These are phyloP conservation scores for western clawed frog (Xenopus tropicalis) DNA, from an alignment of 2,113 vertebrate species.

Conservation along the genomic window DNA sequence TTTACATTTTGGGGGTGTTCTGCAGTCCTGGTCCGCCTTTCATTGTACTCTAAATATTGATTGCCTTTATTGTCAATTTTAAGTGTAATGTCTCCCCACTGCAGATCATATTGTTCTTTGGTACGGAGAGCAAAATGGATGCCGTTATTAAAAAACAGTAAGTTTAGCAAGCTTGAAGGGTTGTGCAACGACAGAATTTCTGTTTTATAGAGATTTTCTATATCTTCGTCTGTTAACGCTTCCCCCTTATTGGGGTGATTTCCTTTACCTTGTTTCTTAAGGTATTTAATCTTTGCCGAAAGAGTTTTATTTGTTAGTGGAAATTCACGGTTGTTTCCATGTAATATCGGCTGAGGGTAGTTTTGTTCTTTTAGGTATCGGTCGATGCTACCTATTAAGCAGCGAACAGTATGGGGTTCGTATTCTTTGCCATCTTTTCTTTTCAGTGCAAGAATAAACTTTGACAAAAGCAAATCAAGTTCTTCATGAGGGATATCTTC, in stretches of 20 bases:
- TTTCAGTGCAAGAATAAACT: constrained; percentile 16
- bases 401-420: constrained; percentile 29
- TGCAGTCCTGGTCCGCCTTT: neutral
- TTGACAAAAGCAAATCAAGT: constrained; percentile 18
- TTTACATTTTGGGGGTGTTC: constrained; percentile 17
- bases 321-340: constrained; percentile 28
- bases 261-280: constrained; percentile 10
- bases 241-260: constrained; percentile 18
- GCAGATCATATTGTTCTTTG: constrained; percentile 30
- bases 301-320: constrained; percentile 27
- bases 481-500: constrained; percentile 28
- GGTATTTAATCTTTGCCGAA: constrained; percentile 28
- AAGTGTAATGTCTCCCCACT: constrained; percentile 28
- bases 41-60: constrained; percentile 25
- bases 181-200: constrained; percentile 24
- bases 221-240: constrained; percentile 28
- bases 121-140: constrained; percentile 31
- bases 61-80: constrained; percentile 15
- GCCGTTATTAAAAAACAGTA: constrained; percentile 33
- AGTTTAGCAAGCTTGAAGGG: constrained; percentile 23
- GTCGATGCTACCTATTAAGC: constrained; percentile 31
- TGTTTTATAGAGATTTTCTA: constrained; percentile 19
- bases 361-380: constrained; percentile 25
- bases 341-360: constrained; percentile 25
- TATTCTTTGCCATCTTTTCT: constrained; percentile 32